Conservation (phyloP, 2,888 invertebrate species). For the Aethes cnicana region DNA sequence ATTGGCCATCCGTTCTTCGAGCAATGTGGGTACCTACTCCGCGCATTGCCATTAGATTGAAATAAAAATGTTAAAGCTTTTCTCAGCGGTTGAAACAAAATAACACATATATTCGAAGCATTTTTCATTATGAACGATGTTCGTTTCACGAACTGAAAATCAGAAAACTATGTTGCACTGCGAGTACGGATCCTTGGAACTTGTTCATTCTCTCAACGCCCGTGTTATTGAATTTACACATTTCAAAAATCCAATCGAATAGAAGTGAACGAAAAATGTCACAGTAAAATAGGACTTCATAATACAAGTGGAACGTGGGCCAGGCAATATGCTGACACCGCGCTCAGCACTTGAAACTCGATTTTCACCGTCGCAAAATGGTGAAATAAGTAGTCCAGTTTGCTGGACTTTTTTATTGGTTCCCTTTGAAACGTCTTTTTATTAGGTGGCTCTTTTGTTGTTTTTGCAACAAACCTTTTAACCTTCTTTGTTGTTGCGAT, state of each 20-base stretch:
- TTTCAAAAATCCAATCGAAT: conserved; percentile 76
- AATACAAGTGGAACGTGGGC: conserved; percentile 67
- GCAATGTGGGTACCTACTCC: too few species aligned
- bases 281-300: conserved; percentile 75
- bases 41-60: too few species aligned
- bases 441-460: neutral
- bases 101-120: too few species aligned
- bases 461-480: neutral
- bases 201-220: conserved; percentile 16
- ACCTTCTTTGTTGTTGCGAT: neutral
- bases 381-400: conserved; percentile 51
- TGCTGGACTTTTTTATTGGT: conserved; percentile 34
- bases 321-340: conserved; percentile 72
- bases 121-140: conserved; percentile 37
- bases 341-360: conserved; percentile 63
- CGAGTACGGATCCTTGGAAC: conserved; percentile 9
- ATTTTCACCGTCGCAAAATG: conserved; percentile 66
- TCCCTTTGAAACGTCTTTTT: conserved; percentile 27
- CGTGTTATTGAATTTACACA: conserved; percentile 77
- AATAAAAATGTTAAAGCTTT: too few species aligned
- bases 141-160: neutral
- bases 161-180: neutral
- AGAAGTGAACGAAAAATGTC: conserved; percentile 76
- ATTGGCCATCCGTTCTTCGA: too few species aligned
- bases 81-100: too few species aligned